These are phyloP conservation scores for Chaetodon trifasciatus DNA, from an alignment of 2,797 vertebrate species.

Conservation along the genomic window DNA sequence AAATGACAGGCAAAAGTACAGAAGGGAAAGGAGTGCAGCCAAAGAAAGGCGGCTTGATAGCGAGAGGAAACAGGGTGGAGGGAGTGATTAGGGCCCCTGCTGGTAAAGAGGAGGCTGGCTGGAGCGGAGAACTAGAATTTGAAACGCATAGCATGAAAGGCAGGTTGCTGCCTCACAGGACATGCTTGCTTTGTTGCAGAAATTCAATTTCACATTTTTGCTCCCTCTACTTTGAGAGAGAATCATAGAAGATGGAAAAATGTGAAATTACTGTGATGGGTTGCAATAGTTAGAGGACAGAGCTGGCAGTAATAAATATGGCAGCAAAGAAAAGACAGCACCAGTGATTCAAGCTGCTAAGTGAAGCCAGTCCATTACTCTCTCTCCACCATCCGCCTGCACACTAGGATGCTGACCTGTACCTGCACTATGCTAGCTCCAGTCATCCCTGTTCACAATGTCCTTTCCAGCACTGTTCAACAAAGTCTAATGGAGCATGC, in stretches of 20 bases:
- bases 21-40: constrained; percentile 15
- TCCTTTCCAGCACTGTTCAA: constrained; percentile 26
- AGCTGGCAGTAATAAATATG: constrained; percentile 49
- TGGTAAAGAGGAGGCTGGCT: constrained; percentile 35
- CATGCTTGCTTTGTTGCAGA: constrained; percentile 60
- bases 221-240: constrained; percentile 34
- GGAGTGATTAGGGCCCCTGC: constrained; percentile 52
- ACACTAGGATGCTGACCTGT: constrained; percentile 39
- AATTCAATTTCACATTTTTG: constrained; percentile 64
- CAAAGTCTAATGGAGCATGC: constrained; percentile 45
- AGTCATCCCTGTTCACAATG: constrained; percentile 28
- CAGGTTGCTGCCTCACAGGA: constrained; percentile 51
- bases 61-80: constrained; percentile 37
- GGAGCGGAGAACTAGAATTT: constrained; percentile 54
- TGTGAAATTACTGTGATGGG: constrained; percentile 48
- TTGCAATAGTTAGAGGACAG: constrained; percentile 29
- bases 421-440: constrained; percentile 39
- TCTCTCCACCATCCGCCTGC: constrained; percentile 24
- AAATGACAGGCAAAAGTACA: constrained; percentile 29
- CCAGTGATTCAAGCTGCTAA: constrained; percentile 32
- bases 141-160: constrained; percentile 55
- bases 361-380: constrained; percentile 56
- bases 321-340: constrained; percentile 36
- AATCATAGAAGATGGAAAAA: constrained; percentile 47
- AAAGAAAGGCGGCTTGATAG: constrained; percentile 10